Evolutionary conservation across 2,888 invertebrate genomes (phyloP).

Genomic region (Galerucella pusilla): DNA sequence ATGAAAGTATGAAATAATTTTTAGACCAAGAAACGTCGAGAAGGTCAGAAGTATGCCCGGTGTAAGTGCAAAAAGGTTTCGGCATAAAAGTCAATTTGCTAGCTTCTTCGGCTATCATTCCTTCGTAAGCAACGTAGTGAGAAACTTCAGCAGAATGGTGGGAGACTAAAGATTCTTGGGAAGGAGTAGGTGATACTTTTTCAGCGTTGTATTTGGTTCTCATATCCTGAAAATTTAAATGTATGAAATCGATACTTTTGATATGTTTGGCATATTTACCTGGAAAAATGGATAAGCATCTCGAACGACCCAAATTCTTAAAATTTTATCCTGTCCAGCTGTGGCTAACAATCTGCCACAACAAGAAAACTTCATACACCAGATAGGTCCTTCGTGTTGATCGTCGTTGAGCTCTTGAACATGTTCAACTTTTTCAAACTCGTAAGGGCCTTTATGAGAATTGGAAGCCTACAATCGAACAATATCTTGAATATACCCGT

Average conservation of each 20-base stretch:
- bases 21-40: conserved; percentile 99
- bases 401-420: conserved; percentile 77
- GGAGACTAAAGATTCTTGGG: conserved; percentile 90
- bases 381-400: conserved; percentile 94
- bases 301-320: conserved; percentile 94
- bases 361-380: conserved; percentile 98
- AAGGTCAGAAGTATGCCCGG: conserved; percentile 95
- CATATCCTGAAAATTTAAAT: conserved; percentile 76
- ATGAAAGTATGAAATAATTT: conserved; percentile 97
- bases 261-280: conserved; percentile 60
- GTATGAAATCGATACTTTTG: conserved; percentile 18
- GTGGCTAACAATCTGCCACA: conserved; percentile 96
- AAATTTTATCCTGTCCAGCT: conserved; percentile 94
- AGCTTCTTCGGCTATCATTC: conserved; percentile 72
- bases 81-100: conserved; percentile 82
- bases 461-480: conserved; percentile 77
- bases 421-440: conserved; percentile 91
- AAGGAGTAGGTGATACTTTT: conserved; percentile 92
- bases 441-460: conserved; percentile 96
- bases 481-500: conserved; percentile 18
- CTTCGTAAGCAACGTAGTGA: conserved; percentile 70
- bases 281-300: conserved; percentile 93
- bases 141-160: conserved; percentile 77
- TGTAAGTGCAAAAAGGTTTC: conserved; percentile 91
- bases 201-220: conserved; percentile 94